These are phyloP conservation scores for Iselma pallidipennis DNA, from an alignment of 2,888 invertebrate species.

Conservation along the genomic window DNA sequence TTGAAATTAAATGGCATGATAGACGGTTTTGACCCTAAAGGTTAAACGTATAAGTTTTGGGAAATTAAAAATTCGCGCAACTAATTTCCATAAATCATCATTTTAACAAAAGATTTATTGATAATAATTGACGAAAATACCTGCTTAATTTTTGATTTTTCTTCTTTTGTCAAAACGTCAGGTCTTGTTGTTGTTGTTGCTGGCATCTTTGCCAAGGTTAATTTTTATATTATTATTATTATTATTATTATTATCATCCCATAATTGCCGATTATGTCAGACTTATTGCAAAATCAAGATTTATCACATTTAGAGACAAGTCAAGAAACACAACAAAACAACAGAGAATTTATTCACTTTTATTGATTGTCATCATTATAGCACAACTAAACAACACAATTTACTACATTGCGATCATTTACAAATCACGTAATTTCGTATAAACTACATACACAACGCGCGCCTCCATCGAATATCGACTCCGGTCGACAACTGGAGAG, in stretches of 20 bases:
- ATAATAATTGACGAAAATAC: too few species aligned
- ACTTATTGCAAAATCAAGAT: not conserved
- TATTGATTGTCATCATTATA: not conserved
- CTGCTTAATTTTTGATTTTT: constrained; percentile 35
- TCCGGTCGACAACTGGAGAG: not conserved
- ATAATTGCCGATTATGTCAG: not conserved
- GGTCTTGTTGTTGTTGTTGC: not conserved
- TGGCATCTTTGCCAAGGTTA: not conserved
- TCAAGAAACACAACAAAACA: too few species aligned
- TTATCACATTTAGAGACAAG: not conserved
- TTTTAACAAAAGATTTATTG: too few species aligned
- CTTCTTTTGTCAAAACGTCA: constrained; percentile 28
- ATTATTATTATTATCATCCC: not conserved
- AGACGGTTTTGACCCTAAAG: not conserved
- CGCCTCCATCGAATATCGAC: not conserved
- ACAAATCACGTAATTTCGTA: too few species aligned
- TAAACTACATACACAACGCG: not conserved
- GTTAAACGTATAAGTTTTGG: not conserved
- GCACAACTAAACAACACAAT: not conserved
- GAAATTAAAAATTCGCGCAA: not conserved
- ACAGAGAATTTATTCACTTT: not conserved
- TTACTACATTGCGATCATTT: too few species aligned
- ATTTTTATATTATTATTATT: not conserved
- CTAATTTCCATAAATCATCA: too few species aligned
- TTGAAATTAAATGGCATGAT: not conserved